phyloP scores from a whole-genome alignment of 2,113 vertebrate species.

The Anser cygnoides region DNA sequence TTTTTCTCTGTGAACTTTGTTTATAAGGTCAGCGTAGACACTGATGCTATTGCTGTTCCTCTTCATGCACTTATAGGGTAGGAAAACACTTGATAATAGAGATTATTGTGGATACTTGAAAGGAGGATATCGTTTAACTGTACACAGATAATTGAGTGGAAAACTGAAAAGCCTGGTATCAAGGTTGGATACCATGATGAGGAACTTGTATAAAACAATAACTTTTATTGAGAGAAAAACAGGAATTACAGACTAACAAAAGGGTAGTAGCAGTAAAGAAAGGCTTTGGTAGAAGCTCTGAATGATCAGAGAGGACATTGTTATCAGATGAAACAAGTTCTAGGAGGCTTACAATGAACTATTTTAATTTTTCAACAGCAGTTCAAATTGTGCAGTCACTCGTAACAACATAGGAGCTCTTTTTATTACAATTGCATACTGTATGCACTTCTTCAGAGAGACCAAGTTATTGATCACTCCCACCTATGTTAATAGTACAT shows the following conservation, averaged over 20 bases:
- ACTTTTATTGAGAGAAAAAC: background rate
- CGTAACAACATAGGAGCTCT: background rate
- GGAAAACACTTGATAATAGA: background rate
- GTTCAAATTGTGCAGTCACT: background rate
- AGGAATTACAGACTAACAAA: background rate
- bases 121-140: background rate
- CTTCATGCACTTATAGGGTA: accelerated
- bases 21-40: background rate
- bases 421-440: background rate
- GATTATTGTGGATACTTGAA: background rate
- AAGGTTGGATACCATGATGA: background rate
- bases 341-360: background rate
- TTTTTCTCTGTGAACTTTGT: background rate
- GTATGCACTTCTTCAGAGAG: background rate
- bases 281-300: background rate
- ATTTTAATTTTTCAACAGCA: background rate
- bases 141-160: background rate
- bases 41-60: background rate
- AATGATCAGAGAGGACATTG: background rate
- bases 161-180: background rate
- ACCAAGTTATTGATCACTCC: background rate
- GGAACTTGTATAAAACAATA: background rate
- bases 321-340: background rate
- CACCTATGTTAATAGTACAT: background rate
- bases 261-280: background rate